phyloP scores from a whole-genome alignment of 2,888 invertebrate species.

The Koerneria pararmatus region DNA sequence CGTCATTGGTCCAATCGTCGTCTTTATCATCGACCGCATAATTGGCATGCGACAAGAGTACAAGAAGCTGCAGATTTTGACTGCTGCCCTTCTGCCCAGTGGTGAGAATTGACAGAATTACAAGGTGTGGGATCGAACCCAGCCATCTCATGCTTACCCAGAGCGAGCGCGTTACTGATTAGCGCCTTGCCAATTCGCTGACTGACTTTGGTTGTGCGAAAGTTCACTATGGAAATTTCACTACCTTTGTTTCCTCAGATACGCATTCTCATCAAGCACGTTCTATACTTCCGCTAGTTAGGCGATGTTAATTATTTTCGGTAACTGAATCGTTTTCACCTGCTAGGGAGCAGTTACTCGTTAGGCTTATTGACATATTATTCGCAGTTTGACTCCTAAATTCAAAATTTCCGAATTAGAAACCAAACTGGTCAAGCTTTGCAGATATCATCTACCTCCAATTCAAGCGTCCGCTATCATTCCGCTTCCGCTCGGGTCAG shows the following conservation, averaged over 20 bases:
- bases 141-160: neutral
- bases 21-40: slow-evolving; percentile 85
- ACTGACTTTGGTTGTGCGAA: too few relatives aligned
- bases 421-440: slow-evolving; percentile 19
- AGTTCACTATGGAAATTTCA: too few relatives aligned
- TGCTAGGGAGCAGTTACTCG: too few relatives aligned
- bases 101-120: slow-evolving; percentile 39
- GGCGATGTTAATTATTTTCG: too few relatives aligned
- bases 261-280: too few relatives aligned
- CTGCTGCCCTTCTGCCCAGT: slow-evolving; percentile 86
- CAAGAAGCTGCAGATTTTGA: slow-evolving; percentile 77
- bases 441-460: slow-evolving; percentile 69
- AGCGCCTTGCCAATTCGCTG: too few relatives aligned
- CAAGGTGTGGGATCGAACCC: too few relatives aligned
- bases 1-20: slow-evolving; percentile 82
- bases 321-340: too few relatives aligned
- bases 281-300: too few relatives aligned
- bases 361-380: too few relatives aligned
- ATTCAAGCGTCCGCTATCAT: slow-evolving; percentile 88
- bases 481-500: slow-evolving; percentile 71
- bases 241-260: too few relatives aligned
- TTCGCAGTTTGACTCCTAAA: neutral
- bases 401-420: too few relatives aligned
- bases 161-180: neutral
- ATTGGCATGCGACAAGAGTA: slow-evolving; percentile 62